phyloP scores from a whole-genome alignment of 1,140 invertebrate genomes.

The Drosophila sp. region DNA sequence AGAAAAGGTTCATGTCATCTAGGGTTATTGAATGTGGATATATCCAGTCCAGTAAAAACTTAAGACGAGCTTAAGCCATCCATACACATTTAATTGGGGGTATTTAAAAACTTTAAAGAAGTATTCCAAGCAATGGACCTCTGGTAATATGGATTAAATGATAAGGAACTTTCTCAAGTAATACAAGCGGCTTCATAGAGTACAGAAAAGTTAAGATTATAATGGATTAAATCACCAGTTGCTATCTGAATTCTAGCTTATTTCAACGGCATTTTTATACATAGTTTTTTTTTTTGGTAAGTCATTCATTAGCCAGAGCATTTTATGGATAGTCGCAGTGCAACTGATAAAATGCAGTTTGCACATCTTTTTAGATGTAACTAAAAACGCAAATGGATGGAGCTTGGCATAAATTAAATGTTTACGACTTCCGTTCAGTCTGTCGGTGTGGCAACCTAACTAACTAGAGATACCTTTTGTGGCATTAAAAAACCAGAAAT shows the following conservation, averaged over 20 bases:
- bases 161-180: too few relatives aligned
- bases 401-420: slow-evolving; percentile 75
- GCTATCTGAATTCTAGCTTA: not conserved
- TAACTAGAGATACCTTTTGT: slow-evolving; percentile 49
- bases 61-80: too few relatives aligned
- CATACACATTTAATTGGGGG: too few relatives aligned
- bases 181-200: too few relatives aligned
- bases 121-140: too few relatives aligned
- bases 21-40: too few relatives aligned
- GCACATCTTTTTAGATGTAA: slow-evolving; percentile 52
- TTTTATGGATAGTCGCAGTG: not conserved
- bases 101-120: too few relatives aligned
- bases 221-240: not conserved
- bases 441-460: slow-evolving; percentile 41
- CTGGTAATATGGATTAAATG: too few relatives aligned
- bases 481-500: slow-evolving; percentile 69
- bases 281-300: not conserved
- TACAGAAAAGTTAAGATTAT: too few relatives aligned
- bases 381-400: slow-evolving; percentile 76
- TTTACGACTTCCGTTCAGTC: slow-evolving; percentile 71
- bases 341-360: slow-evolving; percentile 14
- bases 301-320: slow-evolving; percentile 1
- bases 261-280: not conserved
- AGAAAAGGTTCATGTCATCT: too few relatives aligned
- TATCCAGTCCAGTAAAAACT: too few relatives aligned